A percentile compares a stretch with the other conserved stretches of the same genome.
Evolutionary conservation across 2,113 vertebrate species (phyloP).

Genomic region (Scalopus aquaticus): DNA sequence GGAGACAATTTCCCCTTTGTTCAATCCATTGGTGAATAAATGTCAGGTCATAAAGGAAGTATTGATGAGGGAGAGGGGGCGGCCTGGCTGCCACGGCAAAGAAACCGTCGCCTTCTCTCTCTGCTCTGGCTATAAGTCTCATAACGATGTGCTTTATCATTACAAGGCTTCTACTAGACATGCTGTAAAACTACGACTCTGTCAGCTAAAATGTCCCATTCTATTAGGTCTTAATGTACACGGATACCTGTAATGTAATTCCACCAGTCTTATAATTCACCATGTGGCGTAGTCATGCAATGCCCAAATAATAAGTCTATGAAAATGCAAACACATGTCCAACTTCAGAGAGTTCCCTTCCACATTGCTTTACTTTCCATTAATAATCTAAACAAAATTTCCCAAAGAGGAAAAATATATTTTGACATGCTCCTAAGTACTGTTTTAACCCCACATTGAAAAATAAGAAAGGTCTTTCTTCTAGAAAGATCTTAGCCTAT

Average conservation of each 20-base stretch:
- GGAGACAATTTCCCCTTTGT: background rate
- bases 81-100: fast-evolving
- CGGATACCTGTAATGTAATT: background rate
- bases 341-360: background rate
- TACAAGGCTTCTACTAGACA: background rate
- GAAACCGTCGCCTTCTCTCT: background rate
- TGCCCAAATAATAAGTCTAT: background rate
- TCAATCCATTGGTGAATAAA: conserved; percentile 1
- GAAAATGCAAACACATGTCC: background rate
- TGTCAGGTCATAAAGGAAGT: conserved; percentile 35
- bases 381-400: background rate
- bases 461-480: background rate
- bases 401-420: background rate
- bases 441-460: background rate
- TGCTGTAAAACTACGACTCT: background rate
- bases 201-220: background rate
- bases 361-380: background rate
- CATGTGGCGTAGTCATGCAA: background rate
- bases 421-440: background rate
- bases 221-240: background rate
- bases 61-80: background rate
- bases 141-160: background rate
- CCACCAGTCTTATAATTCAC: background rate
- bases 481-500: background rate
- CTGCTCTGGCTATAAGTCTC: background rate